Evolutionary conservation across 2,797 vertebrate species (phyloP), one percentile per base, ranked within the genome.

Genomic region (Sebastes taczanowskii): DNA sequence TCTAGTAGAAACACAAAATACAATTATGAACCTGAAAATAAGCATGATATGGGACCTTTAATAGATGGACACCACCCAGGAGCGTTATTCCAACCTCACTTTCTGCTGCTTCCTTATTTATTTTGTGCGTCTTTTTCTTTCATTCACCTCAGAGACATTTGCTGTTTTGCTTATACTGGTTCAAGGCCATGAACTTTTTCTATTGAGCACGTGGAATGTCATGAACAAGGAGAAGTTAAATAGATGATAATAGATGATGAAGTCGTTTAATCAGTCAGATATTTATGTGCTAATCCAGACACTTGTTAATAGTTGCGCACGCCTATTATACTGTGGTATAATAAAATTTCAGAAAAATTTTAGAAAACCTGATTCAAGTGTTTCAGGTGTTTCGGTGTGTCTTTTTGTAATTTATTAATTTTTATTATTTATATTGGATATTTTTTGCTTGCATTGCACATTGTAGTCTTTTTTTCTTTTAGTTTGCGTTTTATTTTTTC

Each of bases 361-460:
- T 74, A 81, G 72, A 84, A 82, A 90, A 85, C 74, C 74, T 79
- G 69, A 84, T 77, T 74, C 62, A 55, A 78, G 55, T 69, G 83
- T 69, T 83, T 82, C 73, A 78, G 68, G 71, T 90, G 83, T 85
- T 90, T 89, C 23, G 81, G 74, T 89, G 88, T 89, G 78, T 92
- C 77, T 78, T 88, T 13, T 90, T 93, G 89, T 92, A 86, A 90
- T 92, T 92, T 88, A 89, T 92, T 85, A 46, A 87, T 90, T 91
- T 82, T 64, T 60, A 85, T 91, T 91, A 90, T 92, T 91, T 92
- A 87, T 90, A 76, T 67, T 81, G 72, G 82, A 83, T 83, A 81
- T 74, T 86, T 86, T 49, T 87, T 87, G 88, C 93, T 86, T 94
- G 92, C 89, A 95, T 95, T 95, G 89, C 89, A 94, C 89, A 91